A percentile compares a stretch with the other conserved stretches of the same genome.
These are phyloP conservation scores for Tiliacea aurago DNA, from an alignment of 2,888 invertebrate genomes.

Conservation along the genomic window DNA sequence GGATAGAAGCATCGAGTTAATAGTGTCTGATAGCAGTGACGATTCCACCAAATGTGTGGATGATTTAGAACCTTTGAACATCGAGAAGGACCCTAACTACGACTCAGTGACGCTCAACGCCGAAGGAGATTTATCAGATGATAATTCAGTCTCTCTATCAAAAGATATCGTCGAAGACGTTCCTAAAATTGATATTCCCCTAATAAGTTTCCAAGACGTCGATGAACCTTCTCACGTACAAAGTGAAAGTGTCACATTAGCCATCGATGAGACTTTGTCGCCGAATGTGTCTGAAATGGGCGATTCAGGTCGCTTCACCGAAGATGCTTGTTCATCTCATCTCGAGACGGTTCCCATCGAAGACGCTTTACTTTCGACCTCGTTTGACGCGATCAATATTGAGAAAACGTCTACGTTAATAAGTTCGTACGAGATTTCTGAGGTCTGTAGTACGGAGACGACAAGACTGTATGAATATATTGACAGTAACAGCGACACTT, in stretches of 20 bases:
- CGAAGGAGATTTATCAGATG: constrained; percentile 84
- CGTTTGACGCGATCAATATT: constrained; percentile 80
- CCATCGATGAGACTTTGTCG: constrained; percentile 78
- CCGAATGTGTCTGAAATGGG: constrained; percentile 82
- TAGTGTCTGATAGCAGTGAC: constrained; percentile 83
- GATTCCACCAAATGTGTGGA: constrained; percentile 88
- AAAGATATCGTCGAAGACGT: constrained; percentile 70
- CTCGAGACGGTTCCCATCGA: constrained; percentile 77
- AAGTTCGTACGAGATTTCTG: constrained; percentile 67
- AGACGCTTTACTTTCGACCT: constrained; percentile 85
- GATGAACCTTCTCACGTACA: constrained; percentile 72
- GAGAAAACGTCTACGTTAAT: constrained; percentile 72
- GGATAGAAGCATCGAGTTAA: constrained; percentile 82
- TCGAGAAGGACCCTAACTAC: constrained; percentile 75
- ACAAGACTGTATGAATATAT: constrained; percentile 79
- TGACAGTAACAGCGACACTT: constrained; percentile 83
- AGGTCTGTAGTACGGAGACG: constrained; percentile 62
- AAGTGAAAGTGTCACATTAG: constrained; percentile 73
- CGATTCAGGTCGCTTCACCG: constrained; percentile 86
- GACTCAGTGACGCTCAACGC: constrained; percentile 85
- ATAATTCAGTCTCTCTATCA: constrained; percentile 77
- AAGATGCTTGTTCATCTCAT: constrained; percentile 84
- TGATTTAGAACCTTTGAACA: constrained; percentile 81
- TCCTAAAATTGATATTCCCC: constrained; percentile 64
- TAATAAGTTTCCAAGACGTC: constrained; percentile 67